Conservation (phyloP, 2,113 vertebrate species). For the Oreocharis arfaki region DNA sequence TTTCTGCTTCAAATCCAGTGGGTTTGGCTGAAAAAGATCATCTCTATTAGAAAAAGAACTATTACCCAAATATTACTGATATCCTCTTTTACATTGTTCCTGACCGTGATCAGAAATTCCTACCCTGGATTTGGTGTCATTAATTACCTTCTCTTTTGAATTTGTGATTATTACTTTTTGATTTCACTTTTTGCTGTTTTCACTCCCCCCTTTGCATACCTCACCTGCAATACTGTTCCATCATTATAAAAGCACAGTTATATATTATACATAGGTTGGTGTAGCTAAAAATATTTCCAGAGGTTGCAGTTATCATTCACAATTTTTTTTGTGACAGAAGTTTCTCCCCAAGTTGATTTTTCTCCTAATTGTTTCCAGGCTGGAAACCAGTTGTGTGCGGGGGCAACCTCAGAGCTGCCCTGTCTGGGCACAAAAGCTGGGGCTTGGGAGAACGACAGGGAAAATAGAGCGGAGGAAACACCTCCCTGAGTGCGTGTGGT, state of each 20-base stretch:
- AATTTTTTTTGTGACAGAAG: neutral
- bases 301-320: neutral
- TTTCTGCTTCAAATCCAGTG: neutral
- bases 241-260: neutral
- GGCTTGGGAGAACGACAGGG: neutral
- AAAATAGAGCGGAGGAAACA: fast-evolving
- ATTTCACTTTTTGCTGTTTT: neutral
- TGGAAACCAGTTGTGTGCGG: neutral
- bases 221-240: neutral
- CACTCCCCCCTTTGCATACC: neutral
- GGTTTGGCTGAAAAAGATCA: neutral
- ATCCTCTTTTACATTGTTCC: neutral
- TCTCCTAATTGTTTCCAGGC: neutral
- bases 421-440: fast-evolving
- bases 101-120: neutral
- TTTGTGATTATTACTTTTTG: neutral
- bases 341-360: neutral
- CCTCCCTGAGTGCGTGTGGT: neutral
- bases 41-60: neutral
- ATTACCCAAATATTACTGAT: neutral
- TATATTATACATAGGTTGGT: neutral
- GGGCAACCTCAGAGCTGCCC: neutral
- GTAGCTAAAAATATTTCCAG: neutral
- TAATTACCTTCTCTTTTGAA: neutral
- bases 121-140: neutral